Percentiles rank a stretch among this genome's conserved stretches.
Evolutionary conservation across 2,797 vertebrate species (phyloP).

Genomic region (Anomalospiza imberbis): DNA sequence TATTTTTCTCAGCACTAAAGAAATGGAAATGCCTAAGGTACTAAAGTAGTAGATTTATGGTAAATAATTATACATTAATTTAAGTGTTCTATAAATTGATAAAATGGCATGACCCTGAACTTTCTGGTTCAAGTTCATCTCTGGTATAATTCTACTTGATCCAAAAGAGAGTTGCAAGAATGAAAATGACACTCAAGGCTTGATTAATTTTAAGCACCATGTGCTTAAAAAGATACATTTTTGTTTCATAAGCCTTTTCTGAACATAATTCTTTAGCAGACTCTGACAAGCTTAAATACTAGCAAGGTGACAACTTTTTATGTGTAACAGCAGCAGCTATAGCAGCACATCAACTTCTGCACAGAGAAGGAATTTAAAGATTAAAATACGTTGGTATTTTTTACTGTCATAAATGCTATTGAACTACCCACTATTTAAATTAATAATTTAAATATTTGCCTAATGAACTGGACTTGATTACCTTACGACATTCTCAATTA

Average conservation of each 20-base stretch:
- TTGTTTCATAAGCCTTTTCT: not conserved
- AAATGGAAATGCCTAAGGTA: not conserved
- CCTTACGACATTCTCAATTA: constrained; percentile 79
- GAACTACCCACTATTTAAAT: constrained; percentile 78
- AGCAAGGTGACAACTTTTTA: not conserved
- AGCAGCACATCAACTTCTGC: not conserved
- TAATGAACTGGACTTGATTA: constrained; percentile 81
- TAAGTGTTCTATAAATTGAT: not conserved
- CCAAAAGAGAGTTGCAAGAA: not conserved
- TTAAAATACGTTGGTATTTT: constrained; percentile 47
- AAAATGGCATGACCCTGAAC: not conserved
- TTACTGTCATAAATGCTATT: constrained; percentile 73
- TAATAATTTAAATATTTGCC: constrained; percentile 80
- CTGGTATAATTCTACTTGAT: not conserved
- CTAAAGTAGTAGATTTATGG: not conserved
- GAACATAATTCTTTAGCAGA: not conserved
- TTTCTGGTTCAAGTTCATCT: not conserved
- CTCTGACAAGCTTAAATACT: not conserved
- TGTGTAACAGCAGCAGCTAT: not conserved
- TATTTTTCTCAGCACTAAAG: not conserved
- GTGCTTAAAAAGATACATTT: not conserved
- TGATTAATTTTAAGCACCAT: not conserved
- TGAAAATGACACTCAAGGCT: not conserved
- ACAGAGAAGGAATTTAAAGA: constrained; percentile 20
- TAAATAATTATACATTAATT: not conserved